Conservation (phyloP, 2,113 vertebrate genomes). For the Phoenicopterus ruber region DNA sequence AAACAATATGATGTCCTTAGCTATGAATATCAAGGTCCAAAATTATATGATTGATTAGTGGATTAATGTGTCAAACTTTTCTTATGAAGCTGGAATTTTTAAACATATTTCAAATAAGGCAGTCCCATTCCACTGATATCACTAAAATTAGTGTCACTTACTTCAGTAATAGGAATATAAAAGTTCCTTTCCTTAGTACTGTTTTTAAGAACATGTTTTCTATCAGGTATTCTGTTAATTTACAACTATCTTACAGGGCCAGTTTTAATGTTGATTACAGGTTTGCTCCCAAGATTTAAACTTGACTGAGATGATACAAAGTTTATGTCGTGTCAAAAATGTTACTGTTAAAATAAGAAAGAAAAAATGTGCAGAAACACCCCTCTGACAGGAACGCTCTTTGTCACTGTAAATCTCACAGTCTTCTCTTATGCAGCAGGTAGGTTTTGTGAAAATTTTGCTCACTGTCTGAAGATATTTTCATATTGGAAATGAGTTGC, state of each 20-base stretch:
- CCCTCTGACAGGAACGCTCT: neutral
- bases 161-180: neutral
- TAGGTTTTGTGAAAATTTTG: neutral
- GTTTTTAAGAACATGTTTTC: neutral
- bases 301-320: neutral
- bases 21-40: neutral
- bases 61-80: neutral
- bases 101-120: neutral
- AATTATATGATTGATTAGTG: neutral
- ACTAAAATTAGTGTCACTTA: neutral
- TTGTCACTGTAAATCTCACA: neutral
- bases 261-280: neutral
- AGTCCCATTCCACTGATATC: neutral
- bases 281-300: neutral
- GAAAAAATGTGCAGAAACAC: neutral
- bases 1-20: neutral
- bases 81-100: neutral
- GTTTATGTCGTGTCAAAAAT: neutral
- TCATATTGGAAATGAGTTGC: neutral
- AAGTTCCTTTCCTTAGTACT: neutral
- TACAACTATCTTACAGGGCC: neutral
- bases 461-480: neutral
- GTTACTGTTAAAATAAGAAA: neutral
- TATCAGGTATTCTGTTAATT: neutral
- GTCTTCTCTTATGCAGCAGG: neutral